A percentile compares a stretch with the other conserved stretches of the same genome.
Conservation (phyloP, 1,140 invertebrate genomes). For the Elysia chlorotica region DNA sequence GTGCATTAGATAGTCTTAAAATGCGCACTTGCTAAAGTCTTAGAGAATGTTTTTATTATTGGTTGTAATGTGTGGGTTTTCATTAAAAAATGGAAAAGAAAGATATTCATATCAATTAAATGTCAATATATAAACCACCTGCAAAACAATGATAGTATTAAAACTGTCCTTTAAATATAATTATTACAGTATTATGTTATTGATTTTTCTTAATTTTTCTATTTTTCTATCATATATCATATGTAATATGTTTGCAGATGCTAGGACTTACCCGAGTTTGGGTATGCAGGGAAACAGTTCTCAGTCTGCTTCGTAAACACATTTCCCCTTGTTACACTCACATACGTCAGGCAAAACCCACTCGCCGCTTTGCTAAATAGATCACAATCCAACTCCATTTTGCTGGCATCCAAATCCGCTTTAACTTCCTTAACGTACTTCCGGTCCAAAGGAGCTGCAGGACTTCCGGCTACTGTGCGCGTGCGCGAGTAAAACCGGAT, state of each 20-base stretch:
- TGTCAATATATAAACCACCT: no score
- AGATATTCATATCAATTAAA: no score
- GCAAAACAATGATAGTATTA: no score
- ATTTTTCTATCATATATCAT: not conserved
- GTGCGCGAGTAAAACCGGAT: constrained; percentile 37
- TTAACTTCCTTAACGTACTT: constrained; percentile 35
- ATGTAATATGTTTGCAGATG: no score
- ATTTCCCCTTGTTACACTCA: constrained; percentile 33
- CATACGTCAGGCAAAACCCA: constrained; percentile 46
- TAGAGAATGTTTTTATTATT: no score
- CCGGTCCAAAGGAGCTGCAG: constrained; percentile 37
- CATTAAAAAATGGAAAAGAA: no score
- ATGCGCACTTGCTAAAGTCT: no score
- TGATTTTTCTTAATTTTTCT: not conserved
- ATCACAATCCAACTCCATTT: constrained; percentile 33
- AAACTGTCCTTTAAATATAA: no score
- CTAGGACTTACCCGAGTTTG: constrained; percentile 40
- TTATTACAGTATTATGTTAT: no score
- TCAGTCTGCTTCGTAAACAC: constrained; percentile 36
- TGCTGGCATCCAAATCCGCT: constrained; percentile 26
- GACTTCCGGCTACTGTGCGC: constrained; percentile 27
- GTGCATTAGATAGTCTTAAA: no score
- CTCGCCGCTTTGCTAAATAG: constrained; percentile 19
- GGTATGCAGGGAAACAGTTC: constrained; percentile 34
- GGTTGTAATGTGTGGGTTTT: no score